Conservation (phyloP, 1,140 invertebrate species). For the Drosophila pallidifrons region DNA sequence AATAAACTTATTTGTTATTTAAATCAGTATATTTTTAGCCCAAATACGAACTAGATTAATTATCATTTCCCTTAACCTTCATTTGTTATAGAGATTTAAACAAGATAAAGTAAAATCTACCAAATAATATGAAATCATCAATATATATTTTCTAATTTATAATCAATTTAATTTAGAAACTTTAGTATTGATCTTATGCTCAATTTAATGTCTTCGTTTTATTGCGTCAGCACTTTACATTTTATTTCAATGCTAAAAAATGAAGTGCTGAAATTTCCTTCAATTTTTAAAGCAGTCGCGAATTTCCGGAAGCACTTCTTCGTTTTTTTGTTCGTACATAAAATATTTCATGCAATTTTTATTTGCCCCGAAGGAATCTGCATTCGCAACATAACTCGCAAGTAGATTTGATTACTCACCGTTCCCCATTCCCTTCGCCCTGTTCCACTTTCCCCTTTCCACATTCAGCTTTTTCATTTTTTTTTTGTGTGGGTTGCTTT, state of each 20-base stretch:
- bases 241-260: not conserved
- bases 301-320: not conserved
- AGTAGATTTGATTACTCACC: slow-evolving; percentile 12
- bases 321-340: not conserved
- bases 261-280: not conserved
- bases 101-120: too few species aligned
- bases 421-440: not conserved
- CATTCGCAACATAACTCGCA: slow-evolving; percentile 11
- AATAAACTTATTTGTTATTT: too few species aligned
- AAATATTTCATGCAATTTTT: not conserved
- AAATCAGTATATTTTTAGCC: too few species aligned
- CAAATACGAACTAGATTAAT: too few species aligned
- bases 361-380: not conserved
- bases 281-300: not conserved
- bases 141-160: too few species aligned
- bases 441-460: too few species aligned
- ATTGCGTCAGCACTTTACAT: not conserved
- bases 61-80: too few species aligned
- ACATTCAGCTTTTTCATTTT: too few species aligned
- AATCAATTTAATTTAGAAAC: too few species aligned
- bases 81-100: too few species aligned
- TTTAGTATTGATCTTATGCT: too few species aligned
- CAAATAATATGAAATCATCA: too few species aligned
- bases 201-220: not conserved
- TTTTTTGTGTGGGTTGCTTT: not conserved